phyloP scores from a whole-genome alignment of 2,888 invertebrate species.

The Drosophila kanekoi region DNA sequence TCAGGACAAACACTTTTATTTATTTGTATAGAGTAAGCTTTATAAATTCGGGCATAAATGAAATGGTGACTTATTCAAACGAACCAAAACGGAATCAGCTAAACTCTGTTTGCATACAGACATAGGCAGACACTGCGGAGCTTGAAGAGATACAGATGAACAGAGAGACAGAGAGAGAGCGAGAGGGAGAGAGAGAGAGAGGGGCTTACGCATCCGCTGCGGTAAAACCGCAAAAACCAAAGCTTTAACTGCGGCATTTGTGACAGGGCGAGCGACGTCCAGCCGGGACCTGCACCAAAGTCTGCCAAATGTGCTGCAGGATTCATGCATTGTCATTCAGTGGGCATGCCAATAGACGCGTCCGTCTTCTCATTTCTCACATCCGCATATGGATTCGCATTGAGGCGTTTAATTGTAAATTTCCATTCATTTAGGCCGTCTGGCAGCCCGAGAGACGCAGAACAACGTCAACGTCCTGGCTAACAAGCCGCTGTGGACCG shows the following conservation, averaged over 20 bases:
- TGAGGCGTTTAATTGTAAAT: slow-evolving; percentile 69
- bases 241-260: slow-evolving; percentile 73
- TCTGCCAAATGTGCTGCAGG: slow-evolving; percentile 24
- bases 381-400: slow-evolving; percentile 28
- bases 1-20: too few relatives aligned
- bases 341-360: slow-evolving; percentile 53
- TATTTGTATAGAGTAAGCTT: neutral
- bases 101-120: slow-evolving; percentile 2
- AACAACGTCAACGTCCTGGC: neutral
- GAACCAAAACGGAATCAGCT: slow-evolving; percentile 3
- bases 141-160: too few relatives aligned
- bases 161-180: neutral
- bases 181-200: neutral
- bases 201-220: slow-evolving; percentile 63
- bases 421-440: slow-evolving; percentile 65
- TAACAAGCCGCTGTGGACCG: neutral
- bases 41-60: neutral
- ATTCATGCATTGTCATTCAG: slow-evolving; percentile 66
- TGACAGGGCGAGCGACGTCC: slow-evolving; percentile 57
- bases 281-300: slow-evolving; percentile 39
- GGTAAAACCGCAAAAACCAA: slow-evolving; percentile 82
- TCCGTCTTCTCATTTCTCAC: slow-evolving; percentile 20
- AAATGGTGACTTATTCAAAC: slow-evolving; percentile 4
- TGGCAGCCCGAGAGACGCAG: slow-evolving; percentile 18
- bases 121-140: too few relatives aligned